Evolutionary conservation across 2,888 invertebrate genomes (phyloP).

Genomic region (Papilio elwesi): DNA sequence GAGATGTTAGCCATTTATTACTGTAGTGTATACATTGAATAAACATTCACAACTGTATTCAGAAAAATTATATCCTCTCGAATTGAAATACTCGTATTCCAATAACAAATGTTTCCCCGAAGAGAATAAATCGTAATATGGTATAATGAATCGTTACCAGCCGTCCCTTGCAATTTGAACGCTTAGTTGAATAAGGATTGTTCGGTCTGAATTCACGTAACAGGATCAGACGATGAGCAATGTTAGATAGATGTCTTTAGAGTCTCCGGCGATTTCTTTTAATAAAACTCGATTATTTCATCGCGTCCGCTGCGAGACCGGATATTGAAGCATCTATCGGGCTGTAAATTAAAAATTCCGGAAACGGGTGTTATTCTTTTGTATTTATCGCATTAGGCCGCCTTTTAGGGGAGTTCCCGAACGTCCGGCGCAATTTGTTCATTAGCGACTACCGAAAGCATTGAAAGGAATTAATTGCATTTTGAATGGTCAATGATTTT

Average conservation of each 20-base stretch:
- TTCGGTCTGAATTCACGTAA: conserved; percentile 13
- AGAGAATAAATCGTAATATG: conserved; percentile 33
- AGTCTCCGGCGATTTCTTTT: conserved; percentile 9
- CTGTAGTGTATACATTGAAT: background rate
- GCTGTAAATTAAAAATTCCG: conserved; percentile 52
- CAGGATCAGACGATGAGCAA: background rate
- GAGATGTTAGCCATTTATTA: background rate
- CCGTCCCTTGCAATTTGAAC: conserved; percentile 25
- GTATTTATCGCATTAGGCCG: conserved; percentile 48
- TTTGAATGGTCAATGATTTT: conserved; percentile 9
- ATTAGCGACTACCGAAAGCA: conserved; percentile 9
- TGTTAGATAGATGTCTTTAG: background rate
- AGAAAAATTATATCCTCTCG: background rate
- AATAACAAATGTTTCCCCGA: conserved; percentile 10
- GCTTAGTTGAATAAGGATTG: conserved; percentile 29
- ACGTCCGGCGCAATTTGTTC: conserved; percentile 34
- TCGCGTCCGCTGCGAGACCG: conserved; percentile 34
- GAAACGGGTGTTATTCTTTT: conserved; percentile 59
- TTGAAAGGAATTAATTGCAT: conserved; percentile 16
- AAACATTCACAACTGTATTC: background rate
- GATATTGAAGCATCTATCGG: conserved; percentile 46
- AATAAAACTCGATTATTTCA: conserved; percentile 36
- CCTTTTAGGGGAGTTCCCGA: conserved; percentile 26
- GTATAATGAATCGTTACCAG: conserved; percentile 31
- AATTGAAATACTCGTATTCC: conserved; percentile 13